phyloP scores from a whole-genome alignment of 2,113 vertebrate species.

The Eclectus roratus region DNA sequence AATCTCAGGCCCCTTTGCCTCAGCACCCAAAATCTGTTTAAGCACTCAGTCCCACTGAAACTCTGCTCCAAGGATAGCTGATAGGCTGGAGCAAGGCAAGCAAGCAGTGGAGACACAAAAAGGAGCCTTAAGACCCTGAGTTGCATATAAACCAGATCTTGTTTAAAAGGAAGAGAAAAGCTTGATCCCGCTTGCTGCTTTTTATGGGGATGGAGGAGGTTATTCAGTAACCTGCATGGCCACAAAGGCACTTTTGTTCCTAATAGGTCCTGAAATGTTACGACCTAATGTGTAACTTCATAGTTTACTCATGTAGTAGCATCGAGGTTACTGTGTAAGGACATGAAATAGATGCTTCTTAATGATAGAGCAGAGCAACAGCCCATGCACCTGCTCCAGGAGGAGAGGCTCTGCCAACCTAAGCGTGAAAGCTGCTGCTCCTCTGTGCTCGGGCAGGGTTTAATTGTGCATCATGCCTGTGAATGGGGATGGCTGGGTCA shows the following conservation, averaged over 20 bases:
- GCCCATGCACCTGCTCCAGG: background rate
- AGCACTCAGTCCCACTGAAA: background rate
- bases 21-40: background rate
- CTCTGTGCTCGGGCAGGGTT: background rate
- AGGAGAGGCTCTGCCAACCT: background rate
- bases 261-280: constrained; percentile 64
- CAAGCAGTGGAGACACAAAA: background rate
- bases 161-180: background rate
- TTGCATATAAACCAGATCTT: constrained; percentile 7
- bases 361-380: background rate
- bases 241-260: constrained; percentile 72
- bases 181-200: background rate
- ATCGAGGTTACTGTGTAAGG: constrained; percentile 23
- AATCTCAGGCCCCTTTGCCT: background rate
- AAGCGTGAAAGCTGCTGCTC: background rate
- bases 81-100: background rate
- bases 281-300: constrained; percentile 74
- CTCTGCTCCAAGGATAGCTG: background rate
- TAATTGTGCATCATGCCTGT: background rate
- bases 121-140: background rate
- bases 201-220: constrained; percentile 37
- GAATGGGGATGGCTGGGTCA: accelerated
- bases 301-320: constrained; percentile 52
- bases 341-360: constrained; percentile 38
- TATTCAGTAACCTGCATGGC: constrained; percentile 57